Evolutionary conservation across 2,888 invertebrate species (phyloP), one percentile per base, ranked within the genome.

Genomic region (Agrochola lychnidis): DNA sequence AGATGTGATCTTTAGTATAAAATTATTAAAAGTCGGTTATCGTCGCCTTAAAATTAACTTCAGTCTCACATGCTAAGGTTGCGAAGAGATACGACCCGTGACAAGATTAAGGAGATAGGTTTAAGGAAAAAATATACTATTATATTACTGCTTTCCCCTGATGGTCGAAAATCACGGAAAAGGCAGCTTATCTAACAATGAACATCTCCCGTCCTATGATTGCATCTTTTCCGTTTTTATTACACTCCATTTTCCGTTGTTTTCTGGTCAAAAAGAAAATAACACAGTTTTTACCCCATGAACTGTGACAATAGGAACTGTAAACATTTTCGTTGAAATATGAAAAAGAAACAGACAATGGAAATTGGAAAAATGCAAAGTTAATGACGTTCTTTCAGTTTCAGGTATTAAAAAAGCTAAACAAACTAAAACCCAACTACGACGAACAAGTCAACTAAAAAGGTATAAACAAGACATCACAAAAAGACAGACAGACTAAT

Each of bases 161-260:
- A 78, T 66, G 80, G 53, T 14, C 9, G 6, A 53, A 73, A 51
- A 59, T 82, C 83, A 82, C 72, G 81, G 57, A 70, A 81, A 62
- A 73, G n/a, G 53, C 67, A 62, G 67, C 78, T 81, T 81, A 81
- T 73, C 73, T 63, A 30, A 67, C 70, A 83, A 73, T 59, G 56
- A 42, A 59, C 51, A 22, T 4, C 40, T 42, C 48, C 40, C 70
- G 7, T 48, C 42, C 22, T n/a, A 22, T 67, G 67, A 73, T 70
- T 67, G 30, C 59, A 81, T 82, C 69, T 73, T 56, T 82, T 67
- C 81, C 59, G 42, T 57, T 78, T 76, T 66, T 69, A 67, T 67
- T 42, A 51, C 12, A 30, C 10, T 6, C 14, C 19, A 62, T 70
- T 70, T 53, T 42, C 36, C 7, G 42, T 72, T 77, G 30, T 77